phyloP scores from a whole-genome alignment of 2,888 invertebrate species.

The Meteorus colon region DNA sequence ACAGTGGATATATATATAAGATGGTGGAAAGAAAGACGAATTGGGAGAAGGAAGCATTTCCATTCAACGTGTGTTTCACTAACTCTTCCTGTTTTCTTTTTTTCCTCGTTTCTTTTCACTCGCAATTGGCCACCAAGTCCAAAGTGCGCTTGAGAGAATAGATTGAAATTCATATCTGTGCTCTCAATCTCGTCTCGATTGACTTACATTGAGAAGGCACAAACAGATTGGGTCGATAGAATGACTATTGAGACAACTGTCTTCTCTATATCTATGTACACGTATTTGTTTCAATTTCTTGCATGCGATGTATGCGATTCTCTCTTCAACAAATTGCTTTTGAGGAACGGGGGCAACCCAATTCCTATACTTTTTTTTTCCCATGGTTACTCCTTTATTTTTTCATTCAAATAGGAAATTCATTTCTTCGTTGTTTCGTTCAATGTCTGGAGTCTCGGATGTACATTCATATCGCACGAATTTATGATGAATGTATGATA shows the following conservation, averaged over 20 bases:
- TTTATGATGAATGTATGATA: background rate
- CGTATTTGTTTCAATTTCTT: background rate
- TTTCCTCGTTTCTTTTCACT: background rate
- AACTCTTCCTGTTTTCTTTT: conserved; percentile 1
- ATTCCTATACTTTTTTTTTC: background rate
- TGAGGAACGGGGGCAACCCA: background rate
- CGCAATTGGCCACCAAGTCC: conserved; percentile 8
- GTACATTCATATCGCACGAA: background rate
- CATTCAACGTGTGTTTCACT: background rate
- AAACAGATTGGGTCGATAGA: conserved; percentile 26
- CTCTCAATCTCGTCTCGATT: conserved; percentile 24
- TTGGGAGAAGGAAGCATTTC: background rate
- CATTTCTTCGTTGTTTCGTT: background rate
- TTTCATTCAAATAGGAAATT: background rate
- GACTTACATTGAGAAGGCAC: conserved; percentile 29
- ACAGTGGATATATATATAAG: background rate
- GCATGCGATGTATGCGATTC: conserved; percentile 1
- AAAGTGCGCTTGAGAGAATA: conserved; percentile 11
- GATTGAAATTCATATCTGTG: conserved; percentile 19
- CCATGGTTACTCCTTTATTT: background rate
- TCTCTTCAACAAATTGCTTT: conserved; percentile 1
- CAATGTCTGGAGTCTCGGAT: background rate
- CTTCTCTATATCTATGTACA: background rate
- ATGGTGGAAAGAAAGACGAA: background rate
- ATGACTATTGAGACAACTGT: background rate